Evolutionary conservation across 2,888 invertebrate genomes (phyloP), one percentile per base, ranked within the genome.

Genomic region (Ennomos fuscantarius): DNA sequence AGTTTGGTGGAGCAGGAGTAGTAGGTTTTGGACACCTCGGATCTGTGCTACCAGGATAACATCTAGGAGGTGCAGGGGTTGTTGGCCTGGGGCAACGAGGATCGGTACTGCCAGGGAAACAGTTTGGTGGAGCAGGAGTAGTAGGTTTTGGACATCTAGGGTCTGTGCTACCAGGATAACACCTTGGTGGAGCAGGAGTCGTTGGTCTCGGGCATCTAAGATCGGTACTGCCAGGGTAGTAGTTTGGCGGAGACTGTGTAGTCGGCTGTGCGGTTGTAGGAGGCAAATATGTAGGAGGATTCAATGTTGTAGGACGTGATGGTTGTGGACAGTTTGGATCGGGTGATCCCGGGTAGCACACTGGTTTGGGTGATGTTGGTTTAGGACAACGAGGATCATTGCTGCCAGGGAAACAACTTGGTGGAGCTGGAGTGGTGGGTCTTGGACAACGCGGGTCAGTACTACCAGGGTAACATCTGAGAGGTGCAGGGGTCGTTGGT

Each of bases 71-170:
- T 65, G 48, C 68, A 62, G 63, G 76, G 2, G 64, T 71, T 51
- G 49, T 76, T 33, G 70, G 66, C 53, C 51, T 65, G 1, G 75
- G 75, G 47, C 79, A 81, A 31, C 77, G 60, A 5, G 78, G 72
- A 48, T 82, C 83, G 1, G 54, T 36, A 0, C 72, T 71, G 1
- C 82, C 83, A 3, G 82, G 82, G 52, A 66, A 84, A 39, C 82
- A 82, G 0, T 53, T 55, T 6, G 76, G 71, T 31, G 64, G 72
- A 70, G 56, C n/a, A n/a, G n/a, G n/a, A n/a, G n/a, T n/a, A 0
- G 79, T 67, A 5, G 77, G 73, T 51, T 63, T 61, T 8, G 70
- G 78, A 8, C 77, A 86, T 0, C 76, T 51, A 0, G 73, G 65
- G 13, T 81, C 78, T 0, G 56, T 54, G 6, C 49, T 63, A 0